These are phyloP conservation scores for Encarsia formosa DNA, from an alignment of 2,888 invertebrate genomes.

Conservation along the genomic window DNA sequence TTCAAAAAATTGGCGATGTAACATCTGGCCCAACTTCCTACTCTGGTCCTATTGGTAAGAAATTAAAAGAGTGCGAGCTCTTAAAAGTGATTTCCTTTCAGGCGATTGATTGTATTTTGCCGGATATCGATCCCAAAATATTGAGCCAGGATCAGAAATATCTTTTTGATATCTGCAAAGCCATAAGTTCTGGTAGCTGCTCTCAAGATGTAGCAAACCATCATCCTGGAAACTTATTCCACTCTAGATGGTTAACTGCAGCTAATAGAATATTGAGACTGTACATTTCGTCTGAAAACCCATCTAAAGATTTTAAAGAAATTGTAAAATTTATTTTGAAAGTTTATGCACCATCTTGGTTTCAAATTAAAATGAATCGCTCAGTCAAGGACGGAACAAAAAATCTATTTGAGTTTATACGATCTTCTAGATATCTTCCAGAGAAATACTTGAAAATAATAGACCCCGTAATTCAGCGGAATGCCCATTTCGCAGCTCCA, in stretches of 20 bases:
- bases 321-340: slow-evolving; percentile 16
- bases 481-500: slow-evolving; percentile 1
- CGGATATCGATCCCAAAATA: not conserved
- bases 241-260: slow-evolving; percentile 13
- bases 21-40: slow-evolving; percentile 14
- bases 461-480: not conserved
- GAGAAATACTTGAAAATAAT: not conserved
- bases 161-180: slow-evolving; percentile 10
- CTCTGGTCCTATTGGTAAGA: too few species aligned
- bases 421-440: slow-evolving; percentile 17
- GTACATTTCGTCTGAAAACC: slow-evolving; percentile 6
- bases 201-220: slow-evolving; percentile 10
- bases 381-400: slow-evolving; percentile 21
- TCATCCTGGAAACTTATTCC: slow-evolving; percentile 7
- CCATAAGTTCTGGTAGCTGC: slow-evolving; percentile 18
- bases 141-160: slow-evolving; percentile 20
- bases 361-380: slow-evolving; percentile 23
- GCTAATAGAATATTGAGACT: slow-evolving; percentile 7
- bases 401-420: slow-evolving; percentile 21
- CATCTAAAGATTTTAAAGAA: not conserved
- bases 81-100: slow-evolving; percentile 1
- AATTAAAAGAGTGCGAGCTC: not conserved
- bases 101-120: not conserved
- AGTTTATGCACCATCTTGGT: slow-evolving; percentile 29
- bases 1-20: slow-evolving; percentile 8